A percentile compares a stretch with the other conserved stretches of the same genome.
These are phyloP conservation scores for Liasis olivaceus DNA, from an alignment of 2,797 vertebrate species.

Conservation along the genomic window DNA sequence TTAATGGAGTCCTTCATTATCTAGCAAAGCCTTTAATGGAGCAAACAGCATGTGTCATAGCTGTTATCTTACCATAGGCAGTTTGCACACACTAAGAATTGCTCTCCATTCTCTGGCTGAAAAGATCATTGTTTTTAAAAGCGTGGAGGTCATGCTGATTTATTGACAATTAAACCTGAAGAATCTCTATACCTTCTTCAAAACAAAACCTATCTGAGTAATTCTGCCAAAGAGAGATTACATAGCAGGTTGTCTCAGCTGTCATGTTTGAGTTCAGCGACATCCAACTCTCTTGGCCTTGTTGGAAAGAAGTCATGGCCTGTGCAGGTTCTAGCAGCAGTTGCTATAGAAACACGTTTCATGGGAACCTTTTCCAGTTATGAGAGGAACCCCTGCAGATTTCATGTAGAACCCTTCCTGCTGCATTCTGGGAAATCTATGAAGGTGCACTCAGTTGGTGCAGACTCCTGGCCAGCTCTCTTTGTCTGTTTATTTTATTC, in stretches of 20 bases:
- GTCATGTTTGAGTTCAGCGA: conserved; percentile 62
- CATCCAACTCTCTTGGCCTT: conserved; percentile 69
- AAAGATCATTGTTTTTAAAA: conserved; percentile 87
- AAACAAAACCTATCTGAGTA: conserved; percentile 73
- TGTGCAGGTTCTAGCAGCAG: conserved; percentile 48
- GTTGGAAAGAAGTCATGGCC: conserved; percentile 68
- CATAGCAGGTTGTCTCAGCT: conserved; percentile 56
- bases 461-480: background rate
- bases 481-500: background rate
- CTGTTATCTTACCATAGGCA: conserved; percentile 87
- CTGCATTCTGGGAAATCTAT: background rate
- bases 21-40: conserved; percentile 81
- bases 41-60: conserved; percentile 75
- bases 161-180: conserved; percentile 97
- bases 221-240: conserved; percentile 67
- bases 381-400: background rate
- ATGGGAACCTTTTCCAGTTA: conserved; percentile 6
- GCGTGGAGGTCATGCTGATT: conserved; percentile 91
- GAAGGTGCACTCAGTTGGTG: background rate
- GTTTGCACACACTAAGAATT: conserved; percentile 83
- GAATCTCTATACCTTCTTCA: conserved; percentile 81
- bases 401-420: background rate
- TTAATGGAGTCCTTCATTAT: conserved; percentile 93
- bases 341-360: conserved; percentile 26
- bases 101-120: conserved; percentile 94